A percentile compares a stretch with the other conserved stretches of the same genome.
These are phyloP conservation scores for Pangasius sanitwongsei DNA, from an alignment of 2,797 vertebrate species.

Conservation along the genomic window DNA sequence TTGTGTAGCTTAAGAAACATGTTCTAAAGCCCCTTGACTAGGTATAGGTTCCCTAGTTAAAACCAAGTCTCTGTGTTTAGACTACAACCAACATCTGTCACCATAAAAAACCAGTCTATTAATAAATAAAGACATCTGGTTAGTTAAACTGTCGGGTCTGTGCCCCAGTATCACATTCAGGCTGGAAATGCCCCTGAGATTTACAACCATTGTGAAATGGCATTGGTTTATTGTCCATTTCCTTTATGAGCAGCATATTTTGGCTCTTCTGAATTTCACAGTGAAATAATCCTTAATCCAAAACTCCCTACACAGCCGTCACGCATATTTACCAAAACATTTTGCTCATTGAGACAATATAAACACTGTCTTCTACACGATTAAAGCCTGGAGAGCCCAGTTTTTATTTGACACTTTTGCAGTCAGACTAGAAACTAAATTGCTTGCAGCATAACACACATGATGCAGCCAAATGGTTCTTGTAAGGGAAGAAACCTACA, in stretches of 20 bases:
- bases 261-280: background rate
- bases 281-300: slow-evolving; percentile 6
- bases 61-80: background rate
- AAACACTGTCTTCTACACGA: slow-evolving; percentile 7
- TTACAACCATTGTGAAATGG: background rate
- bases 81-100: background rate
- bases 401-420: background rate
- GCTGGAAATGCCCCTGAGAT: background rate
- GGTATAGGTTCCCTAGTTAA: background rate
- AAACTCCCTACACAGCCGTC: background rate
- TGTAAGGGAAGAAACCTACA: slow-evolving; percentile 2
- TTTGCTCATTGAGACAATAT: background rate
- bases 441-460: slow-evolving; percentile 7
- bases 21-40: background rate
- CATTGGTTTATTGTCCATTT: background rate
- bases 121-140: background rate
- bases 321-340: slow-evolving; percentile 8
- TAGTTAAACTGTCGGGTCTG: background rate
- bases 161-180: background rate
- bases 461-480: slow-evolving; percentile 14
- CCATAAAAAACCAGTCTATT: background rate
- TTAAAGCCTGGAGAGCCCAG: background rate
- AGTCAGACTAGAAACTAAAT: background rate
- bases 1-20: background rate
- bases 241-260: slow-evolving; percentile 1